A percentile compares a stretch with the other conserved stretches of the same genome.
Conservation (phyloP, 2,797 vertebrate species). For the Macrochelys suwanniensis region DNA sequence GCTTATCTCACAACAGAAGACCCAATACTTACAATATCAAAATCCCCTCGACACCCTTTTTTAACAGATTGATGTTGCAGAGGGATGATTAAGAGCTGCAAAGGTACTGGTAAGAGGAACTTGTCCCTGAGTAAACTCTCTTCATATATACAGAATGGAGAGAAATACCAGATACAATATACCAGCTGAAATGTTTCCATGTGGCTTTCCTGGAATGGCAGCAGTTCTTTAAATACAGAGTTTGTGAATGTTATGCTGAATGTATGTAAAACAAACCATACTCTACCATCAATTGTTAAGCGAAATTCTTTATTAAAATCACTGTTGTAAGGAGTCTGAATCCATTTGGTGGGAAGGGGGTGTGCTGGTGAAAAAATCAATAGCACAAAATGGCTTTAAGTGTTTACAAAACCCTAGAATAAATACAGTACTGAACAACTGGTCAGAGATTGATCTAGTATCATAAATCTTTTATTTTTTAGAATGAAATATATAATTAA, state of each 20-base stretch:
- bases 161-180: neutral
- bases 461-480: neutral
- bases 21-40: conserved; percentile 25
- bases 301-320: neutral
- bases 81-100: neutral
- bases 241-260: neutral
- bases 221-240: neutral
- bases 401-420: neutral
- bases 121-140: neutral
- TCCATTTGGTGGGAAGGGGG: neutral
- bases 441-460: neutral
- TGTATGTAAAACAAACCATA: neutral
- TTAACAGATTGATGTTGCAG: neutral
- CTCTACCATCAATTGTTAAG: neutral
- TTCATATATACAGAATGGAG: neutral
- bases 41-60: conserved; percentile 1
- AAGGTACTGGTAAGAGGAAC: neutral
- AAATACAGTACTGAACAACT: neutral
- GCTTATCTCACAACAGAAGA: conserved; percentile 35
- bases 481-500: neutral
- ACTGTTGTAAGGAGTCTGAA: neutral
- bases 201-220: neutral
- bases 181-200: neutral
- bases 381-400: neutral
- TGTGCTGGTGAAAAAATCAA: neutral